Evolutionary conservation across 2,888 invertebrate genomes (phyloP), one percentile per base, ranked within the genome.

Genomic region (Geotrupes spiniger): DNA sequence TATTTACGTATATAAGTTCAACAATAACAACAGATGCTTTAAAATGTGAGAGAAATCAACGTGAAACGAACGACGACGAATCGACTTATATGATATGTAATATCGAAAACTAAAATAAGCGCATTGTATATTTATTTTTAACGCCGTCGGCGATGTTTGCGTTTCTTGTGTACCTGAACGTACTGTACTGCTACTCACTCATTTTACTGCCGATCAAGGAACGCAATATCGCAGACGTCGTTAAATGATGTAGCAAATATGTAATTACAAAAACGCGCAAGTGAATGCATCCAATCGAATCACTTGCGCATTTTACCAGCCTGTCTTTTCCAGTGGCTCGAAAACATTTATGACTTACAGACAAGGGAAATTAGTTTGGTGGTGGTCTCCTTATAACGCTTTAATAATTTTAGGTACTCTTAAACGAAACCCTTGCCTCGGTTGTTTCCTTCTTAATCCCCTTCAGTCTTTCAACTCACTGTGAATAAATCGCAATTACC

Each of bases 251-350:
- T 54, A 54, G 54, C 41, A 47, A 54, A 54, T 54, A 54, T 46
- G 51, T 41, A 46, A 46, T 27, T 42, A 10, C 8, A 36, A 26
- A 39, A 51, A 51, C 44, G 43, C 48, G 44, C 44, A 29, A 31
- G 10, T n/a, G n/a, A n/a, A n/a, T n/a, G n/a, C n/a, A n/a, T 10
- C 5, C 8, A 12, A 5, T 5, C 11, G 27, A 26, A 33, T 10
- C 42, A 42, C 53, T 48, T 47, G 51, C 49, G 31, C 59, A 64
- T 66, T 62, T 58, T 50, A 37, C 4, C 6, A 21, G 6, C 31
- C 65, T 65, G 69, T 69, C 73, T 73, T 73, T 73, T 73, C 71
- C 73, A 69, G 46, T 65, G 72, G 72, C 72, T 73, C 52, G 51
- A 51, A 51, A 55, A 55, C 57, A 55, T 56, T 59, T 55, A 55